Base-by-base conservation (phyloP, 2,113 vertebrate genomes). In the Origma solitaria region DNA sequence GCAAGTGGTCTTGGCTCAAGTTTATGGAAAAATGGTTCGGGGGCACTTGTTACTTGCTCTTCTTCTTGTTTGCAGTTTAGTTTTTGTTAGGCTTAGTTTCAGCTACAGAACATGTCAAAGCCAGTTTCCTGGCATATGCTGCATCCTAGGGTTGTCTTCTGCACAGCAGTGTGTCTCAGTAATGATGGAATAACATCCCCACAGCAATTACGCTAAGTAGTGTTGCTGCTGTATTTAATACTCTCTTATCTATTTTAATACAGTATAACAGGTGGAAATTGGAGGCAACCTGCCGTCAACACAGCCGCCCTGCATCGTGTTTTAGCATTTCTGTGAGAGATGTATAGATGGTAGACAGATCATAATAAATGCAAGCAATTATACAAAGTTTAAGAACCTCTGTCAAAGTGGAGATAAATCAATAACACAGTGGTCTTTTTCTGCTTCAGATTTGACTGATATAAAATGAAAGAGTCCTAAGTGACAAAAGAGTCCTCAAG, bases 221-320 rank as follows among this genome's bases (percentile, higher is more conserved):
- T 15, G 15, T 70, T 92, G 79, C 47, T 24, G 8, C 61, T 91
- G 75, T 77, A 61, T 80, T 97, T 90, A 85, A 82, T 90, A 65
- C 28, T 79, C 51, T 69, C 35, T 79, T 87, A 64, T 75, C 65
- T 90, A 40, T 82, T 89, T 89, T 79, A 71, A 91, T 80, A 69
- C 17, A 51, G 9, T 64, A 11, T 30, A 93, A 40, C 75, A 93
- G 35, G 73, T 90, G 57, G 66, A 92, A 92, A 69, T n/a, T 3
- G 1, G 27, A 91, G 69, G 56, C 50, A 82, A 76, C 54, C 57
- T 68, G 58, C 44, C 0, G 0, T 61, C 75, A 68, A 7, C 49
- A 50, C 45, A 51, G 44, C 20, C 80, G 40, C 37, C 54, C 31
- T 69, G 44, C 61, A 40, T n/a, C 56, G 5, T 20, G 15, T 31